Evolutionary conservation across 2,888 invertebrate species (phyloP).

Genomic region (Drosophila crucigera): DNA sequence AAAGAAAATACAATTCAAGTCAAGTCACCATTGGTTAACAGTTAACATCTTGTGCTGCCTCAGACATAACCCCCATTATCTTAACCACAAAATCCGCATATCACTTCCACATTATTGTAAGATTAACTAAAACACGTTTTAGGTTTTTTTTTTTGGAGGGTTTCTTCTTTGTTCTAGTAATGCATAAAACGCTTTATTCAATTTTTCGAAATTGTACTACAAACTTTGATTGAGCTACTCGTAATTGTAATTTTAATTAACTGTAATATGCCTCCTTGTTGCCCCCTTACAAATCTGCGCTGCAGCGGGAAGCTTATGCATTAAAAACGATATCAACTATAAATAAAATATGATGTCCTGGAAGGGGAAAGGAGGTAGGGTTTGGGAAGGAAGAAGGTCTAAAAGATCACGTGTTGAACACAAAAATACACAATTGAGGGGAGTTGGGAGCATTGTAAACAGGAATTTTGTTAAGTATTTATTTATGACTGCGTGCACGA

Average conservation of each 20-base stretch:
- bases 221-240: conserved; percentile 69
- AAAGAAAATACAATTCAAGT: neutral
- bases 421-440: conserved; percentile 21
- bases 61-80: no score
- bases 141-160: conserved; percentile 11
- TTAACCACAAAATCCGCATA: neutral
- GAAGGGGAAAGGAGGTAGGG: neutral
- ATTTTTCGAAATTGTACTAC: conserved; percentile 65
- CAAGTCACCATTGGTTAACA: neutral
- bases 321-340: conserved; percentile 12
- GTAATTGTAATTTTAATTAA: conserved; percentile 28
- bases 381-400: conserved; percentile 15
- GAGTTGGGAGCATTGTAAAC: conserved; percentile 31
- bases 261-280: conserved; percentile 6
- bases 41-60: neutral
- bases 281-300: conserved; percentile 5
- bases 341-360: conserved; percentile 6
- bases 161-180: conserved; percentile 44
- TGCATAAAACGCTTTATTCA: conserved; percentile 71
- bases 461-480: conserved; percentile 51
- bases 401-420: conserved; percentile 39
- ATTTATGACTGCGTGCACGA: conserved; percentile 15
- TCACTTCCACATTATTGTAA: neutral
- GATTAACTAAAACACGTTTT: neutral
- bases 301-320: conserved; percentile 27